Evolutionary conservation across 2,797 vertebrate species (phyloP).

Genomic region (Calcarius lapponicus): DNA sequence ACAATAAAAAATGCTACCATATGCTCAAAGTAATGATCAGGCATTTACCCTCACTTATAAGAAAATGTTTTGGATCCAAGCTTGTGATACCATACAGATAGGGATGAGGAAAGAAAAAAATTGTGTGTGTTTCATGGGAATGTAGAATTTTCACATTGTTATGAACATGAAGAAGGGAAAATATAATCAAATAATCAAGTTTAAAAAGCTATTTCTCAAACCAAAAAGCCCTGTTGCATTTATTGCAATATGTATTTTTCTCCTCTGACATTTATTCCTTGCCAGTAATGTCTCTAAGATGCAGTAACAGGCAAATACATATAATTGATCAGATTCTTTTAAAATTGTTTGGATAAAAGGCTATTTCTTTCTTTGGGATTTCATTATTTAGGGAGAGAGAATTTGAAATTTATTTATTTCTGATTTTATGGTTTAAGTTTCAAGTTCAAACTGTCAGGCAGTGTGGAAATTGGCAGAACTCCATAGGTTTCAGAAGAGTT

Average conservation of each 20-base stretch:
- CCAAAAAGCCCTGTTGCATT: neutral
- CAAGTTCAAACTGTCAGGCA: neutral
- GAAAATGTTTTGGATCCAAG: conserved; percentile 20
- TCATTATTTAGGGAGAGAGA: conserved; percentile 1
- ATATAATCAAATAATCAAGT: neutral
- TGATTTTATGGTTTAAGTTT: conserved; percentile 40
- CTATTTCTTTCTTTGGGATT: conserved; percentile 40
- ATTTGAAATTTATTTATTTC: conserved; percentile 53
- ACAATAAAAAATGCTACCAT: conserved; percentile 43
- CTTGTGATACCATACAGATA: neutral
- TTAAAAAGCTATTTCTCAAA: neutral
- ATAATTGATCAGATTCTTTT: neutral
- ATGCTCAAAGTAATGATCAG: conserved; percentile 42
- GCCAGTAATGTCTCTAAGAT: neutral
- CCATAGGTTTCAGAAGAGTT: neutral
- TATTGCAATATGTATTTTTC: neutral
- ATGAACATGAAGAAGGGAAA: neutral
- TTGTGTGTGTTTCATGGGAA: neutral
- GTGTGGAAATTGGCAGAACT: conserved; percentile 19
- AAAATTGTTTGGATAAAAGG: conserved; percentile 24
- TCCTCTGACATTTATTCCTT: neutral
- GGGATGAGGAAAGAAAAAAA: conserved; percentile 11
- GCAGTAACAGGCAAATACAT: conserved; percentile 3
- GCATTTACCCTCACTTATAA: conserved; percentile 21
- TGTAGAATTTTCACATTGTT: conserved; percentile 17